Conservation (phyloP, 2,113 vertebrate species). For the Neolamprologus toae region DNA sequence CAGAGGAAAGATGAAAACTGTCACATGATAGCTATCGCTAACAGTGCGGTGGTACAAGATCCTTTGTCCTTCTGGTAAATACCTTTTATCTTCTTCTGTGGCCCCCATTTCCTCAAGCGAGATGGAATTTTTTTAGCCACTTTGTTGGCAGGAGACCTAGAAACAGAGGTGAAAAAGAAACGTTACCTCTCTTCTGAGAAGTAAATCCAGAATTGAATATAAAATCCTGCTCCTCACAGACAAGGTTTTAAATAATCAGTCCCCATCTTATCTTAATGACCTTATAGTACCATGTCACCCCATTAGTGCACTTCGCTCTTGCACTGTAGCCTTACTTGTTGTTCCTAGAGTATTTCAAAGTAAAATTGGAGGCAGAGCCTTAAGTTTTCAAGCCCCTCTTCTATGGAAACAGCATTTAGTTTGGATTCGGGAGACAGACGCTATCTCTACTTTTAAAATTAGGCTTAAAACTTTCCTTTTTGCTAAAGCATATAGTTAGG, state of each 20-base stretch:
- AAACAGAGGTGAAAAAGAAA: neutral
- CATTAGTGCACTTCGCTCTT: neutral
- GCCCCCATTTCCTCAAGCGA: neutral
- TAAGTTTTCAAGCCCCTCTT: neutral
- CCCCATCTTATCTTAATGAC: neutral
- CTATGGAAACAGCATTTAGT: neutral
- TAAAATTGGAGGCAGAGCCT: neutral
- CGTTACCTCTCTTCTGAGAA: neutral
- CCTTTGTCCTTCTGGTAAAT: neutral
- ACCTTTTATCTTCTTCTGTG: neutral
- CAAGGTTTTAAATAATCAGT: neutral
- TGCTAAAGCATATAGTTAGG: neutral
- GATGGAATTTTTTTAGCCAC: neutral
- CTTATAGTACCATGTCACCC: neutral
- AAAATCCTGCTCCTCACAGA: neutral
- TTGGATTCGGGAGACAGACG: neutral
- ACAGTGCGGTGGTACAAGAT: neutral
- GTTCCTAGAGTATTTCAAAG: neutral
- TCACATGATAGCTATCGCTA: slow-evolving; percentile 1
- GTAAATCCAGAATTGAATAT: neutral
- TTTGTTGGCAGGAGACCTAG: neutral
- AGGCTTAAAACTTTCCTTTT: neutral
- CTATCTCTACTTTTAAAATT: neutral
- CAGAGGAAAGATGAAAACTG: slow-evolving; percentile 13
- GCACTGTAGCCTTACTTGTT: neutral